A percentile compares a stretch with the other conserved stretches of the same genome.
Evolutionary conservation across 2,888 invertebrate species (phyloP).

Genomic region (Hydropsyche betteni): DNA sequence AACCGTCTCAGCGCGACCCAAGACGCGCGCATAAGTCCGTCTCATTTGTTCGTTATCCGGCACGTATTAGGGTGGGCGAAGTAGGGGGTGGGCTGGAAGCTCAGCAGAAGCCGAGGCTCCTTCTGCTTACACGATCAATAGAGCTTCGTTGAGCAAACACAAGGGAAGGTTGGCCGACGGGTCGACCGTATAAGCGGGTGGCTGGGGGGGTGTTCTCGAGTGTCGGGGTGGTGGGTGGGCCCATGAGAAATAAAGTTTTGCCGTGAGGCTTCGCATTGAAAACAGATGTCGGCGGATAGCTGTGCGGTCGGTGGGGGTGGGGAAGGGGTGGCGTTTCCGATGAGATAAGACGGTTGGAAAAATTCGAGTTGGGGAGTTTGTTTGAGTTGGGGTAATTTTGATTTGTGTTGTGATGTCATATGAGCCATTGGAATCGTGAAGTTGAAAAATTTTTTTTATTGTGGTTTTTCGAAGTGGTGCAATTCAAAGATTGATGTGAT

Average conservation of each 20-base stretch:
- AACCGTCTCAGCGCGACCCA: constrained; percentile 37
- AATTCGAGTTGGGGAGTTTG: too few species aligned
- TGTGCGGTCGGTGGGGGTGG: not conserved
- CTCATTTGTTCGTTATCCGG: constrained; percentile 32
- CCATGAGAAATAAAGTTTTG: constrained; percentile 38
- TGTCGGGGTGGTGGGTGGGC: not conserved
- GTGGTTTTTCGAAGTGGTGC: too few species aligned
- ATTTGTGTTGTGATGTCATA: too few species aligned
- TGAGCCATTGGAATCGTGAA: too few species aligned
- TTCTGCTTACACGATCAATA: constrained; percentile 52
- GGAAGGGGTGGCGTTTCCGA: too few species aligned
- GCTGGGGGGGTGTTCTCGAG: constrained; percentile 33
- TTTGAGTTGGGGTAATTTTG: too few species aligned
- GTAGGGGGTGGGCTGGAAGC: constrained; percentile 27
- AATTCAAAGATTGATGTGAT: too few species aligned
- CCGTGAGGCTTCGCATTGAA: constrained; percentile 29
- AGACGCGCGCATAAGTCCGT: constrained; percentile 39
- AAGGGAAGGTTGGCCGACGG: constrained; percentile 32
- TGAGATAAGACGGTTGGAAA: too few species aligned
- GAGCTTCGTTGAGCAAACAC: constrained; percentile 42
- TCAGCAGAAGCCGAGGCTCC: constrained; percentile 43
- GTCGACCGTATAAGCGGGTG: constrained; percentile 18
- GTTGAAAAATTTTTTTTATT: too few species aligned
- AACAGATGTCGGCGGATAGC: constrained; percentile 34
- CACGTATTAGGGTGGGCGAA: not conserved